These are phyloP conservation scores for Drosophila repleta DNA, from an alignment of 1,140 invertebrate genomes.

Conservation along the genomic window DNA sequence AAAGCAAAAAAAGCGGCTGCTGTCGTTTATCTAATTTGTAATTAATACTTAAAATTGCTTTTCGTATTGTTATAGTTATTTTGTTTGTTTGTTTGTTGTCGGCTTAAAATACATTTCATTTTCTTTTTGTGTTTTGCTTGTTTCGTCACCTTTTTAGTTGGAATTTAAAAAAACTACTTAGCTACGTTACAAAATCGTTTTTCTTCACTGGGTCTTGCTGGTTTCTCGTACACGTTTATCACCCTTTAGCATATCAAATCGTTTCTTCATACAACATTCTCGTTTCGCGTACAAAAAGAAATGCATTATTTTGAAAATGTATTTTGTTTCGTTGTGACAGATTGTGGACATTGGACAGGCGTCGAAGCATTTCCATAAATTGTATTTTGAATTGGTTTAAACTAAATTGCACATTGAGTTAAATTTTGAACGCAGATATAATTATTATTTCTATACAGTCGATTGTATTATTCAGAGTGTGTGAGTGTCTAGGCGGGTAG, in stretches of 20 bases:
- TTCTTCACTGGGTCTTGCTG: constrained; percentile 44
- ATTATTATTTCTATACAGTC: constrained; percentile 76
- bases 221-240: constrained; percentile 16
- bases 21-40: constrained; percentile 68
- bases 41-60: constrained; percentile 81
- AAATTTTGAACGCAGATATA: constrained; percentile 76
- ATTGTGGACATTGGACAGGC: constrained; percentile 28
- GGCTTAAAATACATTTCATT: constrained; percentile 46
- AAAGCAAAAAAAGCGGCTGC: constrained; percentile 60
- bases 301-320: constrained; percentile 35
- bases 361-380: constrained; percentile 30
- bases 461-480: constrained; percentile 60
- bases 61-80: constrained; percentile 61
- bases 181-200: constrained; percentile 48
- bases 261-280: constrained; percentile 9
- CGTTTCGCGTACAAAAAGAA: constrained; percentile 38
- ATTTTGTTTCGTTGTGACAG: constrained; percentile 48
- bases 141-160: constrained; percentile 22
- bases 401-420: constrained; percentile 81
- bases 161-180: constrained; percentile 45
- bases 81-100: constrained; percentile 27
- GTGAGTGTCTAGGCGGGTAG: constrained; percentile 14
- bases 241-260: constrained; percentile 11
- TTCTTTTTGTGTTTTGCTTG: constrained; percentile 16
- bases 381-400: constrained; percentile 49